phyloP scores from a whole-genome alignment of 2,888 invertebrate species.

The Panzeria rudis region DNA sequence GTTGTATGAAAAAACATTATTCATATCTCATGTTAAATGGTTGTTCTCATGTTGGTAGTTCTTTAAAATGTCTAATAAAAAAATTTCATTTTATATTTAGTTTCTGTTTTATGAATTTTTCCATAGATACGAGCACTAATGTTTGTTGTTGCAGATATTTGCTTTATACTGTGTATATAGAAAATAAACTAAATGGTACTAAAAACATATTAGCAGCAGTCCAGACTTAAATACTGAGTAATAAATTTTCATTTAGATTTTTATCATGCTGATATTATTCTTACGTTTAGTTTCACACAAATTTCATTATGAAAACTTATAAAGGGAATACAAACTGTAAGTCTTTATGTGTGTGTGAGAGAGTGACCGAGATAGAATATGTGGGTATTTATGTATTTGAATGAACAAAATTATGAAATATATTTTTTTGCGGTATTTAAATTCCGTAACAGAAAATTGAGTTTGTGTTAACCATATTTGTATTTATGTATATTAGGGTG shows the following conservation, averaged over 20 bases:
- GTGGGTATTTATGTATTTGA: neutral
- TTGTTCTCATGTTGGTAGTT: constrained; percentile 52
- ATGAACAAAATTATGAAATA: constrained; percentile 11
- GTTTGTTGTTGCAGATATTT: constrained; percentile 31
- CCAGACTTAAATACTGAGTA: constrained; percentile 63
- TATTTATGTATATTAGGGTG: too few relatives aligned
- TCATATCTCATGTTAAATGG: constrained; percentile 65
- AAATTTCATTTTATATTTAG: neutral
- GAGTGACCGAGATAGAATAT: neutral
- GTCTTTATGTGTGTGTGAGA: neutral
- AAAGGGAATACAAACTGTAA: neutral
- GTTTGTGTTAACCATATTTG: too few relatives aligned
- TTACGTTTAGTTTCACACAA: constrained; percentile 61
- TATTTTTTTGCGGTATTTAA: constrained; percentile 1
- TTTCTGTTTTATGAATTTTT: constrained; percentile 15
- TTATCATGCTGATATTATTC: constrained; percentile 63
- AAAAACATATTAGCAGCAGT: constrained; percentile 40
- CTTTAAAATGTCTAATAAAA: constrained; percentile 30
- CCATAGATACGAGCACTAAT: neutral
- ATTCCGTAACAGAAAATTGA: constrained; percentile 1
- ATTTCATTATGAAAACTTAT: constrained; percentile 37
- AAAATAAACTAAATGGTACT: constrained; percentile 26
- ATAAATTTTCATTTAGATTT: constrained; percentile 71
- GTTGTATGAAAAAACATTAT: constrained; percentile 41
- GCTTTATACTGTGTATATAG: neutral